These are phyloP conservation scores for Salvelinus namaycush DNA, from an alignment of 2,113 vertebrate genomes.

Conservation along the genomic window DNA sequence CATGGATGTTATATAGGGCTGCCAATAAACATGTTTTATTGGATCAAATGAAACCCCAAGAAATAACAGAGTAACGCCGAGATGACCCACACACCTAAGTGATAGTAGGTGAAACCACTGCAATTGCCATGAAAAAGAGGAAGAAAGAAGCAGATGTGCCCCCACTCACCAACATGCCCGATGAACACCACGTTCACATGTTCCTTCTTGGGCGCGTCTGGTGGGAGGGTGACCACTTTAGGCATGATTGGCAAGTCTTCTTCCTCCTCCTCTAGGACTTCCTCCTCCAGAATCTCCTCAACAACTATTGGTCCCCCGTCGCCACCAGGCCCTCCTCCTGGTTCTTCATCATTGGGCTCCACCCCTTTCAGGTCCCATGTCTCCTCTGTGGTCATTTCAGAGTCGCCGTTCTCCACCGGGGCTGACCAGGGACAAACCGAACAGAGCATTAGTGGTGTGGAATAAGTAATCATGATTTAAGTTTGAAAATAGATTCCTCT, in stretches of 20 bases:
- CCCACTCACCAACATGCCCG: conserved; percentile 84
- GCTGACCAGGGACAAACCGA: conserved; percentile 40
- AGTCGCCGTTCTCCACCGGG: conserved; percentile 85
- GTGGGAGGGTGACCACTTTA: conserved; percentile 77
- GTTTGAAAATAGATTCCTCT: background rate
- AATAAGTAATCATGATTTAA: background rate
- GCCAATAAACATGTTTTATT: too few species aligned
- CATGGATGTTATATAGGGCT: too few species aligned
- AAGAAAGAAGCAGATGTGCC: too few species aligned
- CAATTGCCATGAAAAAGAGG: too few species aligned
- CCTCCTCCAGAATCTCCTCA: conserved; percentile 68
- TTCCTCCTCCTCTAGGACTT: conserved; percentile 84
- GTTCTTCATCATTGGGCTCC: conserved; percentile 81
- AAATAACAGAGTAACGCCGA: too few species aligned
- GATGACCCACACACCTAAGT: too few species aligned
- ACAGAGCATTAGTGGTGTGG: background rate
- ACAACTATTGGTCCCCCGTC: conserved; percentile 70
- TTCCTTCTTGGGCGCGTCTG: conserved; percentile 88
- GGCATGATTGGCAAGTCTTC: conserved; percentile 81
- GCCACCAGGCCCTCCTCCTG: conserved; percentile 68
- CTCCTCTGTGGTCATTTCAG: conserved; percentile 84
- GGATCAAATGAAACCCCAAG: too few species aligned
- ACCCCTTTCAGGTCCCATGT: conserved; percentile 90
- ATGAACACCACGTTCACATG: conserved; percentile 92
- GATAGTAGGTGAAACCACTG: too few species aligned